Evolutionary conservation across 2,888 invertebrate genomes (phyloP).

Genomic region (Athrips mouffetella): DNA sequence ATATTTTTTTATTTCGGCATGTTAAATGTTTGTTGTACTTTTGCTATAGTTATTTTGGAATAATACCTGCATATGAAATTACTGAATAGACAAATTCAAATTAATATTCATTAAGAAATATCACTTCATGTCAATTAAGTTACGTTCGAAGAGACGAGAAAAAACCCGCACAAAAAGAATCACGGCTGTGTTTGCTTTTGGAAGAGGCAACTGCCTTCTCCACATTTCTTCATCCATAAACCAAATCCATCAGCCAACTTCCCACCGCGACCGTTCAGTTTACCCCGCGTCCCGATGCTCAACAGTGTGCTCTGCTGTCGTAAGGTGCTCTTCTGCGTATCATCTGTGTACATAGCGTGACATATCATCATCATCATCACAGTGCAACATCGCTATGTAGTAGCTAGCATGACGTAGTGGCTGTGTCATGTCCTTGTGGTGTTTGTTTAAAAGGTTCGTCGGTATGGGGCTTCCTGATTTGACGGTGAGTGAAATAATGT

Average conservation of each 20-base stretch:
- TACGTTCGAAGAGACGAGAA: no score
- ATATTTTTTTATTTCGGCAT: no score
- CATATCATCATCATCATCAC: background rate
- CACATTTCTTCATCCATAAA: constrained; percentile 12
- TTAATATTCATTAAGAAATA: no score
- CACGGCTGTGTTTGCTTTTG: no score
- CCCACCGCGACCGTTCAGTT: constrained; percentile 8
- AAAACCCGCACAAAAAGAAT: no score
- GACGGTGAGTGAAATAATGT: no score
- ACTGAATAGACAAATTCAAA: no score
- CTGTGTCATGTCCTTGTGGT: constrained; percentile 68
- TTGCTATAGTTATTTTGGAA: no score
- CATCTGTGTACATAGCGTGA: background rate
- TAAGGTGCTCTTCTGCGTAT: constrained; percentile 45
- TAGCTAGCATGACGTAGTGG: constrained; percentile 9
- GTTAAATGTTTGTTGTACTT: no score
- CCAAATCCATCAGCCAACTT: background rate
- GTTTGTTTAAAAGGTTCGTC: constrained; percentile 53
- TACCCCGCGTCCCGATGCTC: constrained; percentile 53
- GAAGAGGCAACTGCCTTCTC: no score
- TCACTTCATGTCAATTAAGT: no score
- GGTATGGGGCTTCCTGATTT: constrained; percentile 70
- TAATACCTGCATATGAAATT: no score
- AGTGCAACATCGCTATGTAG: background rate
- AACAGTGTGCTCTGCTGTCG: constrained; percentile 71